Evolutionary conservation across 2,797 vertebrate genomes (phyloP).

Genomic region (Chaetophractus vellerosus): DNA sequence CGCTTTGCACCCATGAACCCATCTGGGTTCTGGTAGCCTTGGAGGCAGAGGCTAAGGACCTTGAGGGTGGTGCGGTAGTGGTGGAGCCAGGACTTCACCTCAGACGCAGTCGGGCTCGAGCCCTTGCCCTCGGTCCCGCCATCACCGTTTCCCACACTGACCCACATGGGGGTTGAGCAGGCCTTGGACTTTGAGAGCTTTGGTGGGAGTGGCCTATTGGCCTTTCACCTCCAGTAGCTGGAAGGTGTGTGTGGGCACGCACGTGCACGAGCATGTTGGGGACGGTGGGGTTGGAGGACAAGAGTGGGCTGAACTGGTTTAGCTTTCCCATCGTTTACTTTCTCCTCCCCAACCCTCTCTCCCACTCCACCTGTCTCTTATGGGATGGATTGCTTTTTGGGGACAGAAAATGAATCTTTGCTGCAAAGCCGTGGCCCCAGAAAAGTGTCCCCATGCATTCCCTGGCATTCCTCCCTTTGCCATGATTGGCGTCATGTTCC

Average conservation of each 20-base stretch:
- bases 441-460: conserved; percentile 53
- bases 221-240: not conserved
- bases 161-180: rapidly evolving
- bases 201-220: not conserved
- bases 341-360: not conserved
- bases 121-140: not conserved
- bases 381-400: conserved; percentile 40
- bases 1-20: not conserved
- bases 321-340: not conserved
- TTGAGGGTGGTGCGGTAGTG: too few relatives aligned
- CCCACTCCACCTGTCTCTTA: conserved; percentile 23
- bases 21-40: not conserved
- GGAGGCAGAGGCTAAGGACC: not conserved
- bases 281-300: not conserved
- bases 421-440: conserved; percentile 66
- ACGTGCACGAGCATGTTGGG: too few relatives aligned
- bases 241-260: not conserved
- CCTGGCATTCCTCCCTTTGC: conserved; percentile 64
- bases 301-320: not conserved
- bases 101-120: too few relatives aligned
- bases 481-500: conserved; percentile 77
- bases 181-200: not conserved
- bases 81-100: too few relatives aligned
- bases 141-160: too few relatives aligned
- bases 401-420: conserved; percentile 25